Percentiles rank a stretch among this genome's conserved stretches.
phyloP scores from a whole-genome alignment of 2,113 vertebrate species.

The Microtus montanus region DNA sequence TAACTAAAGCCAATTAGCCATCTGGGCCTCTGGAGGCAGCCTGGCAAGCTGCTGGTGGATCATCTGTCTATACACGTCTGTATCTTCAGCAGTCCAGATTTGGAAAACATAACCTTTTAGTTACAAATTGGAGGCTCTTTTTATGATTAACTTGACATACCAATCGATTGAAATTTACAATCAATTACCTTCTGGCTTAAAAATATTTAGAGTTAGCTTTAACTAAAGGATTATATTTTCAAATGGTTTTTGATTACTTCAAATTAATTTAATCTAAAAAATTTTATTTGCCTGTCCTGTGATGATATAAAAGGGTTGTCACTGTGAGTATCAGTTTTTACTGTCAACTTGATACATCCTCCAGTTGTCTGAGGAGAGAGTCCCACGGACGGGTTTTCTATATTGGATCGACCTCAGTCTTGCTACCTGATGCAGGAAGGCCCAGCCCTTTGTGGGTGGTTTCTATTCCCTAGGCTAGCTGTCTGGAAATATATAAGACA shows the following conservation, averaged over 20 bases:
- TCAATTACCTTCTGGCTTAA: conserved; percentile 21
- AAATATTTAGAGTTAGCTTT: background rate
- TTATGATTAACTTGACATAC: conserved; percentile 39
- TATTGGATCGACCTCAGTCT: background rate
- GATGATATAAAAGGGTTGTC: background rate
- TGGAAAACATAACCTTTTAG: background rate
- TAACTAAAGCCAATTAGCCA: conserved; percentile 81
- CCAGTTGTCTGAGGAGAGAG: background rate
- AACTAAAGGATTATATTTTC: background rate
- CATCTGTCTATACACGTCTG: background rate
- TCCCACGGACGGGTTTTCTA: background rate
- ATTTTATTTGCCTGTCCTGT: background rate
- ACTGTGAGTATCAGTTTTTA: background rate
- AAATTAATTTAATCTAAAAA: conserved; percentile 25
- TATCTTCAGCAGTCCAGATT: background rate
- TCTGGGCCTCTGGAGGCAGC: conserved; percentile 70
- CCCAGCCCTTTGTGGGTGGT: background rate
- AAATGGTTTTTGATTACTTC: background rate
- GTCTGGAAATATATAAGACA: background rate
- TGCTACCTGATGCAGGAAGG: background rate
- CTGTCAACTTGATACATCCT: background rate
- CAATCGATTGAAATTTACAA: background rate
- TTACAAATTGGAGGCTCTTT: background rate
- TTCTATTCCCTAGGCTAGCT: background rate
- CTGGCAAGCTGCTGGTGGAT: background rate